Conservation (phyloP, 2,888 invertebrate genomes). For the Eledone cirrhosa region DNA sequence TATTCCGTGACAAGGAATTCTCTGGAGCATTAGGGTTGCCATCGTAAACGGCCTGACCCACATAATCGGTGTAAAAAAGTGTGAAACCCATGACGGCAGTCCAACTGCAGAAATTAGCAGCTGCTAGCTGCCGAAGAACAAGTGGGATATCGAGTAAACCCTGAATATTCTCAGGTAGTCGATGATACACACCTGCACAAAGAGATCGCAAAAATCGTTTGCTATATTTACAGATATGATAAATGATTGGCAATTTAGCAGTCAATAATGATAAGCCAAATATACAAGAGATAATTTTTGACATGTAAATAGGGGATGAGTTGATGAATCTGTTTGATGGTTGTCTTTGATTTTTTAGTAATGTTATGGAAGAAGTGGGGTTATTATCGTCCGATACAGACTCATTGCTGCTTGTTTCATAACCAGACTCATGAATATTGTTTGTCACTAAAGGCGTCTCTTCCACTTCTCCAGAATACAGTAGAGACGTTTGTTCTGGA, state of each 20-base stretch:
- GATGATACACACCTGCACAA: constrained; percentile 42
- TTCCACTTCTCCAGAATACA: constrained; percentile 9
- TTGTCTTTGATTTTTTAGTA: constrained; percentile 21
- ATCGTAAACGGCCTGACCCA: constrained; percentile 88
- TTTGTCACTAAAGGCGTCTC: constrained; percentile 16
- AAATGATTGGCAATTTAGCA: constrained; percentile 16
- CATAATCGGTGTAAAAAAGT: constrained; percentile 95
- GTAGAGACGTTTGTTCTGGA: constrained; percentile 57
- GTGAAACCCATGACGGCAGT: constrained; percentile 97
- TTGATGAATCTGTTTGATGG: neutral
- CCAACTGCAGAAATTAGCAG: constrained; percentile 96
- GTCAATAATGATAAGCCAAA: neutral
- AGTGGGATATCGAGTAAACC: constrained; percentile 76
- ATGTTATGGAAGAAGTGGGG: constrained; percentile 9
- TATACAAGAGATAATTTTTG: constrained; percentile 29
- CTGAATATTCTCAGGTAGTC: constrained; percentile 50
- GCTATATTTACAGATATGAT: constrained; percentile 26
- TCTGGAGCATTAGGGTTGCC: constrained; percentile 76
- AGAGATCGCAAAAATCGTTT: constrained; percentile 36
- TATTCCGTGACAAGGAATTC: constrained; percentile 57
- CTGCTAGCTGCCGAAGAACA: constrained; percentile 84
- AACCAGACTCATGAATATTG: constrained; percentile 51
- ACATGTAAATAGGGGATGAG: neutral
- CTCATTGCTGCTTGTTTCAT: constrained; percentile 57
- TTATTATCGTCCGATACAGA: constrained; percentile 35